Evolutionary conservation across 2,113 vertebrate species (phyloP).

Genomic region (Cyanoramphus novaezelandiae): DNA sequence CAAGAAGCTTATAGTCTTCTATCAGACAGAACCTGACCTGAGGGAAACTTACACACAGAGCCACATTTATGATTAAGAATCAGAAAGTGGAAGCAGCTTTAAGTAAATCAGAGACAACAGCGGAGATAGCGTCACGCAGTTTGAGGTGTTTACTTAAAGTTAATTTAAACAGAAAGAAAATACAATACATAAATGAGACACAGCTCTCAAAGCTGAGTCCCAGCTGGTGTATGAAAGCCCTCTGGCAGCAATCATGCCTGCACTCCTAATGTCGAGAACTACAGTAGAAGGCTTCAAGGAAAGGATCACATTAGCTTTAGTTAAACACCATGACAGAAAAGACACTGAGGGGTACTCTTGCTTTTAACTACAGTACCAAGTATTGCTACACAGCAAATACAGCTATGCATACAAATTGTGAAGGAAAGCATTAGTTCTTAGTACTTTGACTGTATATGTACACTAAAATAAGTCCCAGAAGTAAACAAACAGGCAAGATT

Average conservation of each 20-base stretch:
- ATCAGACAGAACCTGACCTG: neutral
- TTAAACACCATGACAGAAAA: neutral
- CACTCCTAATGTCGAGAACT: neutral
- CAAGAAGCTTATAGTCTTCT: neutral
- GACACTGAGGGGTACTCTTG: neutral
- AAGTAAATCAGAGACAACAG: neutral
- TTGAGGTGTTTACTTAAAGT: neutral
- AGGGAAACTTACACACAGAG: neutral
- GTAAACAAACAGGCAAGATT: neutral
- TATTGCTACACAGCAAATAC: neutral
- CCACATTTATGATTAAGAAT: neutral
- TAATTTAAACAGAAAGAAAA: neutral
- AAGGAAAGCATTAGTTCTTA: neutral
- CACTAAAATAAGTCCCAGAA: neutral
- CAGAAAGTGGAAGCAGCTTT: neutral
- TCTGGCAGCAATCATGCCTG: neutral
- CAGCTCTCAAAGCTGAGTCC: neutral
- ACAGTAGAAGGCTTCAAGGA: neutral
- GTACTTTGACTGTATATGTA: neutral
- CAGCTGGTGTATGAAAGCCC: neutral
- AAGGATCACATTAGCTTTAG: neutral
- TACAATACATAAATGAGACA: neutral
- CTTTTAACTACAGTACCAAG: neutral
- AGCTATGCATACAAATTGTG: neutral
- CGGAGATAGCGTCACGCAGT: fast-evolving